Evolutionary conservation across 1,140 invertebrate species (phyloP), one percentile per base, ranked within the genome.

Genomic region (Venustaconcha ellipsiformis): DNA sequence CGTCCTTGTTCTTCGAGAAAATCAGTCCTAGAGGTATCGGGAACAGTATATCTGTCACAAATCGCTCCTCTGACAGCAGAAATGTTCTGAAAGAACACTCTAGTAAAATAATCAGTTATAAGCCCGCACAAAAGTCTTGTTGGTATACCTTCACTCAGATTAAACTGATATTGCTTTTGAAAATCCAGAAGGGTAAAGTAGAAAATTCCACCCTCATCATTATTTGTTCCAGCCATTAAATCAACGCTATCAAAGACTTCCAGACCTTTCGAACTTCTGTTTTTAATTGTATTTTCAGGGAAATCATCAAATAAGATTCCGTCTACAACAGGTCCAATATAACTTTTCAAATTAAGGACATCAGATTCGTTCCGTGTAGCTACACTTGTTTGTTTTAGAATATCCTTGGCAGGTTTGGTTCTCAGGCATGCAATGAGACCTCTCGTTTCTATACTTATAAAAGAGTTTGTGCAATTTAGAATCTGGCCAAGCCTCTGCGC

Each of bases 171-270:
- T 18, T n/a, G 14, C 13, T 48, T 23, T 56, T 80, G 80, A 60
- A 75, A 80, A 55, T 57, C 69, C 56, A 72, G 62, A 14, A 80
- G 62, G 1, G 62, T 64, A 26, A 63, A 62, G 15, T 75, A 72
- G 56, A 83, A 72, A 18, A 83, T 57, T 20, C 75, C 74, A 6
- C 80, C 82, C 57, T 83, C 82, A 1, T 76, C 82, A 57, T 67
- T 78, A 57, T 79, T 83, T 15, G 76, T 75, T 2, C 82, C 82
- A 15, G 80, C 78, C 74, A 83, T 80, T 14, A 83, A 26, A 64
- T 83, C 82, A 11, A 81, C 57, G 60, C 57, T 70, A 26, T 78
- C 67, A 58, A 78, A 80, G n/a, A 75, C 74, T 62, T 72, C 60
- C 63, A 65, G 67, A 55, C 55, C 20, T 59, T 78, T 60, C 14